A percentile compares a stretch with the other conserved stretches of the same genome.
These are phyloP conservation scores for Pantelozetes paolii DNA, from an alignment of 2,888 invertebrate genomes.

Conservation along the genomic window DNA sequence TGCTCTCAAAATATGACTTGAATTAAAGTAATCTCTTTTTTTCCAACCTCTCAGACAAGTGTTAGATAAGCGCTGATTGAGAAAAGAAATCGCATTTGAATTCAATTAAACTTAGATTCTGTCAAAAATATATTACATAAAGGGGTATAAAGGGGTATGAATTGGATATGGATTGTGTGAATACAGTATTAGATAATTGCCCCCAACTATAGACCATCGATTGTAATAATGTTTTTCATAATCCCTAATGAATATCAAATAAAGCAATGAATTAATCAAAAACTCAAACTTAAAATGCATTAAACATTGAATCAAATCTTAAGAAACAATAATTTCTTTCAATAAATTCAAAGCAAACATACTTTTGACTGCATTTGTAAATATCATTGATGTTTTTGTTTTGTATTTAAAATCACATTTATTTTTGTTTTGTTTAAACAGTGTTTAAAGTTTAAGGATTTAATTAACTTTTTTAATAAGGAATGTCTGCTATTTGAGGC, in stretches of 20 bases:
- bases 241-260: background rate
- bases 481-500: background rate
- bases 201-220: constrained; percentile 29
- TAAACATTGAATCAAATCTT: background rate
- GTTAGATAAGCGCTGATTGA: constrained; percentile 3
- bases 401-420: too few species aligned
- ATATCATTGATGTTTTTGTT: too few species aligned
- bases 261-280: background rate
- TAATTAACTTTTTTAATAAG: constrained; percentile 15
- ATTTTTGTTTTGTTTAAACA: too few species aligned
- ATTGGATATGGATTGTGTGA: background rate
- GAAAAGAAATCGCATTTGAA: background rate
- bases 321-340: background rate
- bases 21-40: constrained; percentile 4
- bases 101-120: too few species aligned
- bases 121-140: too few species aligned
- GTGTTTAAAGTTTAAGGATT: background rate
- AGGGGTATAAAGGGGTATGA: too few species aligned
- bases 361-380: too few species aligned
- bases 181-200: constrained; percentile 1
- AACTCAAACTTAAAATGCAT: background rate
- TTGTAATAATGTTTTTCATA: background rate
- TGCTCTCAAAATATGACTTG: too few species aligned
- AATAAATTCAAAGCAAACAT: too few species aligned
- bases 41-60: constrained; percentile 15